A percentile compares a stretch with the other conserved stretches of the same genome.
These are phyloP conservation scores for Cetonia aurata DNA, from an alignment of 2,888 invertebrate genomes.

Conservation along the genomic window DNA sequence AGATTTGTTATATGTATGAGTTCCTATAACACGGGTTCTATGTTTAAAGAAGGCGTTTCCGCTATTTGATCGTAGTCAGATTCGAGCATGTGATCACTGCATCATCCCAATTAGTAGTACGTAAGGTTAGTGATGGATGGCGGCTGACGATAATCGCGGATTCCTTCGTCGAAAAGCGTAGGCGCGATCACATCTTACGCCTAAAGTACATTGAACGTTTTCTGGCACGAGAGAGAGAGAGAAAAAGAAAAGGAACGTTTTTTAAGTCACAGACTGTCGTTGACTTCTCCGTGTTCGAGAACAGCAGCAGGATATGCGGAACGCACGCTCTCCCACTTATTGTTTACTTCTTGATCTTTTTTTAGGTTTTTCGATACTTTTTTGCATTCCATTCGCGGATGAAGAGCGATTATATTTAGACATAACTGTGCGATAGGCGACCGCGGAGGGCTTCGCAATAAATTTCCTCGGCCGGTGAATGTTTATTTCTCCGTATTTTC, in stretches of 20 bases:
- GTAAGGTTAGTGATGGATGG: slow-evolving; percentile 22
- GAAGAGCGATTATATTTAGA: slow-evolving; percentile 44
- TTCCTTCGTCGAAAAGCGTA: slow-evolving; percentile 21
- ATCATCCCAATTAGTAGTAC: slow-evolving; percentile 11
- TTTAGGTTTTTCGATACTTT: slow-evolving; percentile 32
- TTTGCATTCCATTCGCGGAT: slow-evolving; percentile 45
- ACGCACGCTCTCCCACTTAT: slow-evolving; percentile 43
- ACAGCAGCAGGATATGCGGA: slow-evolving; percentile 29
- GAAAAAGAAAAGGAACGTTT: slow-evolving; percentile 15
- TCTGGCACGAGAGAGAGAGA: slow-evolving; percentile 29
- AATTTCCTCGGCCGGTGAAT: not conserved
- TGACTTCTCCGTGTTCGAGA: slow-evolving; percentile 40
- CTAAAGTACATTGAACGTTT: slow-evolving; percentile 39
- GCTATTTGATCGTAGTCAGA: too few relatives aligned
- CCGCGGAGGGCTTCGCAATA: slow-evolving; percentile 14
- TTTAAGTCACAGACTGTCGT: slow-evolving; percentile 44
- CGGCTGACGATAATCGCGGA: slow-evolving; percentile 19
- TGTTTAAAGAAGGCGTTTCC: too few relatives aligned
- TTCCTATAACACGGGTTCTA: too few relatives aligned
- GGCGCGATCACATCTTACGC: slow-evolving; percentile 29
- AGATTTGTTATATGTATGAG: too few relatives aligned
- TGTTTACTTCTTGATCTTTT: slow-evolving; percentile 43
- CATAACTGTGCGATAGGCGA: slow-evolving; percentile 42
- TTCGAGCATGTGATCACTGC: not conserved
- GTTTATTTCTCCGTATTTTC: slow-evolving; percentile 18